These are phyloP conservation scores for Chamaea fasciata DNA, from an alignment of 2,113 vertebrate species.

Conservation along the genomic window DNA sequence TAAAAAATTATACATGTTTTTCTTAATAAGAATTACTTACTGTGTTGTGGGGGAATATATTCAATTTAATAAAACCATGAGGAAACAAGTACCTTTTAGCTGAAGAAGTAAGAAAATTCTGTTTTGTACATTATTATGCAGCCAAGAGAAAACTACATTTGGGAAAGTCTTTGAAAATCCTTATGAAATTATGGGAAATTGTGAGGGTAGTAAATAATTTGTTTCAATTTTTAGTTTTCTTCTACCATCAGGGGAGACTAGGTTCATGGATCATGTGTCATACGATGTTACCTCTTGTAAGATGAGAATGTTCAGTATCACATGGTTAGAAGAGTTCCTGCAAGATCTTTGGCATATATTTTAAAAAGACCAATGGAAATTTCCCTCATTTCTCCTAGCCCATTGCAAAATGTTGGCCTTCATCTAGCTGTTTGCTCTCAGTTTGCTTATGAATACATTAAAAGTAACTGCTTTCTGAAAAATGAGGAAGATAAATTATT, in stretches of 20 bases:
- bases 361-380: background rate
- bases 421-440: background rate
- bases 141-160: background rate
- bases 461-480: background rate
- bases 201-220: background rate
- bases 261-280: background rate
- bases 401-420: background rate
- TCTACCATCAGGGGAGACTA: background rate
- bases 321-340: background rate
- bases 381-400: background rate
- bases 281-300: background rate
- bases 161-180: background rate
- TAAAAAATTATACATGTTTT: background rate
- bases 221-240: background rate
- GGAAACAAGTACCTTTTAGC: background rate
- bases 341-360: background rate
- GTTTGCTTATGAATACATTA: background rate
- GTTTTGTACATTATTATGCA: background rate
- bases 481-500: background rate
- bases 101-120: background rate
- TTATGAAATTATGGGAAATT: background rate
- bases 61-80: background rate
- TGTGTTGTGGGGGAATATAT: background rate
- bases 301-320: rapidly evolving
- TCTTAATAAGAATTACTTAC: background rate